Conservation (phyloP, 2,888 invertebrate genomes). For the Blastobasis lacticolella region DNA sequence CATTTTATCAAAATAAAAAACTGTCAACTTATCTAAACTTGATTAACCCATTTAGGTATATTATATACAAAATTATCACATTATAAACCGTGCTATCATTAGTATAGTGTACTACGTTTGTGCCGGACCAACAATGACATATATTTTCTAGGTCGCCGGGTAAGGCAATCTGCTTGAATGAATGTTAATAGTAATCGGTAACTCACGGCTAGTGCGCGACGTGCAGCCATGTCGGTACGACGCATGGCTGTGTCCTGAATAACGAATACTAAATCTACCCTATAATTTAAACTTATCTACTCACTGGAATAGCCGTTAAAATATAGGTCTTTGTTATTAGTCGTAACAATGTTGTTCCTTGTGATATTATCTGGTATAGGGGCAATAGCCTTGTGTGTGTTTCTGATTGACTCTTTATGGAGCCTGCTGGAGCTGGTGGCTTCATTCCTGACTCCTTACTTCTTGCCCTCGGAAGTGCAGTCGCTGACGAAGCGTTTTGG, state of each 20-base stretch:
- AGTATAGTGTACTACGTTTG: not conserved
- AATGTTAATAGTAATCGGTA: conserved; percentile 16
- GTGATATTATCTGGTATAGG: conserved; percentile 65
- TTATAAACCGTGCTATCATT: too few species aligned
- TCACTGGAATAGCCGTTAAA: not conserved
- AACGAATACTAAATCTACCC: too few species aligned
- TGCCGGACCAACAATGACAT: conserved; percentile 23
- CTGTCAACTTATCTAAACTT: too few species aligned
- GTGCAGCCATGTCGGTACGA: conserved; percentile 23
- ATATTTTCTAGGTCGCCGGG: conserved; percentile 27
- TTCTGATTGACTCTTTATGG: conserved; percentile 76
- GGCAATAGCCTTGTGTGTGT: conserved; percentile 55
- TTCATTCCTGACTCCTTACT: conserved; percentile 78
- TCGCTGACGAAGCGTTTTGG: conserved; percentile 81
- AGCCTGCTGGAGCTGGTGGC: conserved; percentile 73
- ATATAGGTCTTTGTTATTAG: not conserved
- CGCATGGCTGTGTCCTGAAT: conserved; percentile 11
- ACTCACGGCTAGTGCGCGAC: conserved; percentile 22
- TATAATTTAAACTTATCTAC: too few species aligned
- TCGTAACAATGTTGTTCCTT: conserved; percentile 21
- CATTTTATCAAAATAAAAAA: not conserved
- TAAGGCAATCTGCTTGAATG: conserved; percentile 16
- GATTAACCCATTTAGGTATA: too few species aligned
- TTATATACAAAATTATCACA: too few species aligned
- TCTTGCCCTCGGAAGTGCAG: conserved; percentile 76